Evolutionary conservation across 1,140 invertebrate species (phyloP), one percentile per base, ranked within the genome.

Genomic region (Drosophila tani): DNA sequence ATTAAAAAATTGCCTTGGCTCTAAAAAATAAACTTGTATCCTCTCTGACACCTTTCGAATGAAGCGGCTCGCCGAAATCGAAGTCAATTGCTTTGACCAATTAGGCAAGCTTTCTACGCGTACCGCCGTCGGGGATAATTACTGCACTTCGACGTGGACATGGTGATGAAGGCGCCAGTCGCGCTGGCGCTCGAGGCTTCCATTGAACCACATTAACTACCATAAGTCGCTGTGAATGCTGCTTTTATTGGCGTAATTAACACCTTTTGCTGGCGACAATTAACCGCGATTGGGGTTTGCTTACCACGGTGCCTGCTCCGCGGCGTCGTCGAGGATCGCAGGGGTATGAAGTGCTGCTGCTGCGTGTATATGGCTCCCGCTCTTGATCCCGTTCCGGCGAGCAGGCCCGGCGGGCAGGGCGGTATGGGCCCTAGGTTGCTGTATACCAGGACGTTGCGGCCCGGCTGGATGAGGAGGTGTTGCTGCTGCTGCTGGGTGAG

Each of bases 201-300:
- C 74, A 81, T 85, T 85, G 81, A 85, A 85, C 71, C 68, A 75
- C 68, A 75, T 85, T 85, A 79, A 81, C 69, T 69, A 63, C 82
- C 82, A 86, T 85, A 82, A 82, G 81, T 27, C 71, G 83, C 51
- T 75, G 76, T 64, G 66, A 88, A 88, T 88, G 81, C 84, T 71
- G 68, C 71, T 84, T 84, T 90, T 88, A 90, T 81, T 88, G 81
- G 81, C 74, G 85, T 81, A 79, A 88, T 90, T 88, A 88, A 87
- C 84, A 87, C 84, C 84, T 87, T 53, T 78, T 58, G 29, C 35
- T 7, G n/a, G 45, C 32, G 83, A 82, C 79, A 86, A 81, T 81
- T 79, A 73, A 84, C 43, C 45, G 53, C 38, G 40, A 59, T 55
- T 35, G 29, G 47, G 51, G 70, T 74, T 87, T 73, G 70, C 85